A percentile compares a stretch with the other conserved stretches of the same genome.
Conservation (phyloP, 2,797 vertebrate genomes). For the Chloroceryle amazona region DNA sequence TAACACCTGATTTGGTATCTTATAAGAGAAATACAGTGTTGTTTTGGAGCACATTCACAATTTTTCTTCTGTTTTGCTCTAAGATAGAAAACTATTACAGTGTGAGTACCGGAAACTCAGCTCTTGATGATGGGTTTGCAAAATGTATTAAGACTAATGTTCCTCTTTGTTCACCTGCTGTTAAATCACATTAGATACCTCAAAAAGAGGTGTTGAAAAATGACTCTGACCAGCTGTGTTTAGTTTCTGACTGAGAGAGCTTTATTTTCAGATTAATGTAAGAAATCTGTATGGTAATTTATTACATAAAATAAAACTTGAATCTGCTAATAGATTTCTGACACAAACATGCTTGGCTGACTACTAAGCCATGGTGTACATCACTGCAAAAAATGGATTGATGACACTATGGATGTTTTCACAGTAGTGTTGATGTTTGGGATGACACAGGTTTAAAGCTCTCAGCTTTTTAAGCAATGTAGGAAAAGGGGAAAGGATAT, state of each 20-base stretch:
- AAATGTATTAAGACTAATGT: background rate
- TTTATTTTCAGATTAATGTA: background rate
- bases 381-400: background rate
- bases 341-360: background rate
- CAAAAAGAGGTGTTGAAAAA: background rate
- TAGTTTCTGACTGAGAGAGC: background rate
- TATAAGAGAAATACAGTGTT: background rate
- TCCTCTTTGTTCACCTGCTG: background rate
- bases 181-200: background rate
- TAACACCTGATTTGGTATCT: background rate
- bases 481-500: background rate
- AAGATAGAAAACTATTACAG: background rate
- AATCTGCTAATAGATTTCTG: background rate
- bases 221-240: background rate
- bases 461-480: background rate
- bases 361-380: background rate
- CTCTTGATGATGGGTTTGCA: background rate
- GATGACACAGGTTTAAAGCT: background rate
- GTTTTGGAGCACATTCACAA: background rate
- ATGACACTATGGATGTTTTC: background rate
- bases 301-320: background rate
- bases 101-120: background rate
- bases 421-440: rapidly evolving
- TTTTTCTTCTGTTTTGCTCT: background rate
- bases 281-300: background rate